phyloP scores from a whole-genome alignment of 2,113 vertebrate genomes.

The Hemiscyllium ocellatum region DNA sequence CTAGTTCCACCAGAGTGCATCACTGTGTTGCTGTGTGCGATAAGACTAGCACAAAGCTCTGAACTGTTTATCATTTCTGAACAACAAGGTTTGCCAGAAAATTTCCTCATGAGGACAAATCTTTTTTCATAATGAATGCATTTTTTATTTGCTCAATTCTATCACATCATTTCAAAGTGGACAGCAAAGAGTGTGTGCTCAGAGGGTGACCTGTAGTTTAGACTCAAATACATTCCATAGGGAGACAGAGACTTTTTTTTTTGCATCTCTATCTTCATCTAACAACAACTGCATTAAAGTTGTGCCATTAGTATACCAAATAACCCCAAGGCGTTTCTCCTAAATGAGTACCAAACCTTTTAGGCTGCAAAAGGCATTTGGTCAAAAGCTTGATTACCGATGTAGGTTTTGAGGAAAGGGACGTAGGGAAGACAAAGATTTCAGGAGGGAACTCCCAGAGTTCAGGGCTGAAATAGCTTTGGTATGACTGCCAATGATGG shows the following conservation, averaged over 20 bases:
- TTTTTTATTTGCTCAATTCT: neutral
- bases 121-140: neutral
- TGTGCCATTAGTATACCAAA: too few species aligned
- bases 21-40: neutral
- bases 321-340: neutral
- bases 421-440: neutral
- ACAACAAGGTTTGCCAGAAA: neutral
- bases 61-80: neutral
- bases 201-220: neutral
- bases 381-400: neutral
- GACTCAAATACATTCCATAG: neutral
- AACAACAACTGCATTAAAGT: neutral
- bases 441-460: neutral
- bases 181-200: neutral
- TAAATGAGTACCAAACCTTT: neutral
- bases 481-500: neutral
- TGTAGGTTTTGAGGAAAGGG: neutral
- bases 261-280: neutral
- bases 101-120: neutral
- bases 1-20: neutral
- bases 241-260: neutral
- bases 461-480: neutral
- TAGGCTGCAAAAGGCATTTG: too few species aligned
- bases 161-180: neutral
- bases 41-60: slow-evolving; percentile 15